Conservation (phyloP, 2,888 invertebrate species). For the Hirtodrosophila histrioides region DNA sequence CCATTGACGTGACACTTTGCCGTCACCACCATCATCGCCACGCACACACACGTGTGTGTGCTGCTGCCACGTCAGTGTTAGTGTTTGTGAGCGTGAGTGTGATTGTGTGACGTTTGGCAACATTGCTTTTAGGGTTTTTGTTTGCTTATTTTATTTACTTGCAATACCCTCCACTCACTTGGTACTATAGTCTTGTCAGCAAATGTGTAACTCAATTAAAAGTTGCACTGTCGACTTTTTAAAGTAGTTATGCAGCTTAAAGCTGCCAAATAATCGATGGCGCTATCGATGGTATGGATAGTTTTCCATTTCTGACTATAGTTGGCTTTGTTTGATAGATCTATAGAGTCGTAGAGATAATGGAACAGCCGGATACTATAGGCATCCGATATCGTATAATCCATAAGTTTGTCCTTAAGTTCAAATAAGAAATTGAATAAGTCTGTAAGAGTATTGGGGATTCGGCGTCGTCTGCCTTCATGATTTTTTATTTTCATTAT, state of each 20-base stretch:
- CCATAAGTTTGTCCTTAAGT: too few relatives aligned
- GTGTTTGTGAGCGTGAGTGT: conserved; percentile 12
- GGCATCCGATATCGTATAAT: too few relatives aligned
- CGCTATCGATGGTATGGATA: too few relatives aligned
- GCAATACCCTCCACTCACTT: conserved; percentile 3
- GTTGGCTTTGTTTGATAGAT: too few relatives aligned
- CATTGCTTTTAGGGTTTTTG: conserved; percentile 28
- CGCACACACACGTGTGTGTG: conserved; percentile 10
- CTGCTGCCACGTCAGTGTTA: conserved; percentile 2
- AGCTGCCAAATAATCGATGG: too few relatives aligned
- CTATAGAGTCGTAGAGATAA: too few relatives aligned
- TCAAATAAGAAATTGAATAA: too few relatives aligned
- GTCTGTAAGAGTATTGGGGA: neutral
- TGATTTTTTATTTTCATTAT: conserved; percentile 1
- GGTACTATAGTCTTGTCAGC: neutral
- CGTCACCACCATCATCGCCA: conserved; percentile 36
- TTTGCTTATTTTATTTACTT: conserved; percentile 20
- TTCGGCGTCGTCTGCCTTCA: conserved; percentile 1
- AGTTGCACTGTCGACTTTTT: too few relatives aligned
- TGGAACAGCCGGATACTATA: too few relatives aligned
- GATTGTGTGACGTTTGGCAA: conserved; percentile 50
- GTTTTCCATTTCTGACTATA: too few relatives aligned
- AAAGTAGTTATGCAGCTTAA: too few relatives aligned
- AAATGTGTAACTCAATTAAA: too few relatives aligned
- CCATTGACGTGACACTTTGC: conserved; percentile 72